phyloP scores from a whole-genome alignment of 2,888 invertebrate species.

The Spodoptera picta region DNA sequence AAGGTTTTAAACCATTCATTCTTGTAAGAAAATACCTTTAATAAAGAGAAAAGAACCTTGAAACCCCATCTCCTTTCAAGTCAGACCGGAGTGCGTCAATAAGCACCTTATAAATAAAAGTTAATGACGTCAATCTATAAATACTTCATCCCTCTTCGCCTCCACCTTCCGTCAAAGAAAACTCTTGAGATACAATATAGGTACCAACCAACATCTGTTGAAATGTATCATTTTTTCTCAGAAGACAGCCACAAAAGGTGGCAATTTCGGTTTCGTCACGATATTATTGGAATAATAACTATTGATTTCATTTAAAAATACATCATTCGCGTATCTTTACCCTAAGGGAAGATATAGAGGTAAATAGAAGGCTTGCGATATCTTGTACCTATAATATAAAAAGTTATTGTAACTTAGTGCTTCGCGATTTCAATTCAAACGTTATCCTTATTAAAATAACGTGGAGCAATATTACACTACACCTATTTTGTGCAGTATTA shows the following conservation, averaged over 20 bases:
- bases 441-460: too few species aligned
- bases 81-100: conserved; percentile 2
- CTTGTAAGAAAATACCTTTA: neutral
- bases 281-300: too few species aligned
- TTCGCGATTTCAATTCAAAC: too few species aligned
- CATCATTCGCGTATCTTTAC: too few species aligned
- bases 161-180: conserved; percentile 15
- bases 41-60: neutral
- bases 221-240: conserved; percentile 13
- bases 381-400: too few species aligned
- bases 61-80: conserved; percentile 3
- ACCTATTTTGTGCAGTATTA: too few species aligned
- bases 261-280: too few species aligned
- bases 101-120: conserved; percentile 16
- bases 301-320: too few species aligned
- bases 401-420: too few species aligned
- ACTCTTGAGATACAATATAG: conserved; percentile 11
- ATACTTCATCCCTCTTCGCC: conserved; percentile 28
- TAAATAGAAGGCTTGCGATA: too few species aligned
- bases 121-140: conserved; percentile 27
- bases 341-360: too few species aligned
- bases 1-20: neutral
- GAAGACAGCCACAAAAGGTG: neutral
- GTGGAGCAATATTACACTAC: too few species aligned
- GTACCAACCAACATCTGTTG: conserved; percentile 2